phyloP scores from a whole-genome alignment of 2,797 vertebrate genomes.

The Dendrocincla tyrannina region DNA sequence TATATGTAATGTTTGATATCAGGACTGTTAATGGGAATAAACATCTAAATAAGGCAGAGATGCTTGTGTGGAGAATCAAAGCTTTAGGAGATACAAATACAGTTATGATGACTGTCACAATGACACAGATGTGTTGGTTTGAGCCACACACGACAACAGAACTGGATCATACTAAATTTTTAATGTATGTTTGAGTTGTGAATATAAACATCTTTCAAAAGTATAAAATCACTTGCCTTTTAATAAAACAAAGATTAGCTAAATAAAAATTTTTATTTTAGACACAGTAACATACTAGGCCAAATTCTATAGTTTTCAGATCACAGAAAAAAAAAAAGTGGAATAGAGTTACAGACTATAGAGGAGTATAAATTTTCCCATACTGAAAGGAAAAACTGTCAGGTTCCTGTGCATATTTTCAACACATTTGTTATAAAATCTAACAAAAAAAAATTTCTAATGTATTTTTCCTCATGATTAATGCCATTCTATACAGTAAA shows the following conservation, averaged over 20 bases:
- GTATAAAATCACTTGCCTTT: background rate
- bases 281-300: background rate
- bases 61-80: background rate
- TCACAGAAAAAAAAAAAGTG: accelerated
- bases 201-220: background rate
- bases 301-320: background rate
- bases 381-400: background rate
- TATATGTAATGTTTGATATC: accelerated
- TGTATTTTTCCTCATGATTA: background rate
- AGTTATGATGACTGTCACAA: accelerated
- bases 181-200: background rate
- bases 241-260: background rate
- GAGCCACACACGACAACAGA: background rate
- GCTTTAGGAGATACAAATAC: background rate
- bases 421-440: background rate
- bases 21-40: background rate
- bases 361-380: background rate
- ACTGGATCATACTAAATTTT: accelerated
- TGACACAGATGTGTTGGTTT: too few relatives aligned
- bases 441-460: background rate
- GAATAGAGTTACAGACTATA: background rate
- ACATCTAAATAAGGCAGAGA: accelerated
- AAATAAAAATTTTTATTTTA: background rate
- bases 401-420: background rate
- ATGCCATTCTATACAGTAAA: background rate